phyloP scores from a whole-genome alignment of 1,140 invertebrate species.

The Neelides sp. region DNA sequence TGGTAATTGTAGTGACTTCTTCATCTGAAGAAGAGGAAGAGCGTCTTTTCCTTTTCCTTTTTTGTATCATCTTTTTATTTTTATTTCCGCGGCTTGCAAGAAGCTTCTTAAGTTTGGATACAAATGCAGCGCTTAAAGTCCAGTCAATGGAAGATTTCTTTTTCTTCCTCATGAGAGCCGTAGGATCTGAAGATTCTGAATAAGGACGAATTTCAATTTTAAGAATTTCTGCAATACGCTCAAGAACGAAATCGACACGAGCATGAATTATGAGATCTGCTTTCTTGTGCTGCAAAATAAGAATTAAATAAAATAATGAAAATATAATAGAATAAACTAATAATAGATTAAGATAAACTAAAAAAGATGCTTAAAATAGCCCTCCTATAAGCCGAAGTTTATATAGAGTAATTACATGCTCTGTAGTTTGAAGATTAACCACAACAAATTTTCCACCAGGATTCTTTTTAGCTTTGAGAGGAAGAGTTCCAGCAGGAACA shows the following conservation, averaged over 20 bases:
- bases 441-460: slow-evolving; percentile 73
- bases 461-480: slow-evolving; percentile 73
- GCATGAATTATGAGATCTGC: slow-evolving; percentile 77
- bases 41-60: too few relatives aligned
- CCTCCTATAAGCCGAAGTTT: too few relatives aligned
- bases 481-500: slow-evolving; percentile 87
- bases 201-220: slow-evolving; percentile 59
- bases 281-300: slow-evolving; percentile 67
- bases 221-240: slow-evolving; percentile 58
- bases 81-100: too few relatives aligned
- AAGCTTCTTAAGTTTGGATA: too few relatives aligned
- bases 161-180: too few relatives aligned
- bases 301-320: slow-evolving; percentile 11
- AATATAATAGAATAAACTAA: slow-evolving; percentile 3
- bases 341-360: neutral
- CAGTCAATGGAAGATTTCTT: too few relatives aligned
- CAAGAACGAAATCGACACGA: slow-evolving; percentile 77
- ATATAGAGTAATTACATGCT: slow-evolving; percentile 60
- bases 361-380: slow-evolving; percentile 10
- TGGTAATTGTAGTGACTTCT: too few relatives aligned
- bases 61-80: too few relatives aligned
- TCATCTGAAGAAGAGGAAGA: too few relatives aligned
- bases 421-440: slow-evolving; percentile 92
- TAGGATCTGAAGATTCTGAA: slow-evolving; percentile 51
- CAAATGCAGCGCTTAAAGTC: too few relatives aligned